These are phyloP conservation scores for Spodoptera frugiperda DNA, from an alignment of 1,140 invertebrate genomes.

Conservation along the genomic window DNA sequence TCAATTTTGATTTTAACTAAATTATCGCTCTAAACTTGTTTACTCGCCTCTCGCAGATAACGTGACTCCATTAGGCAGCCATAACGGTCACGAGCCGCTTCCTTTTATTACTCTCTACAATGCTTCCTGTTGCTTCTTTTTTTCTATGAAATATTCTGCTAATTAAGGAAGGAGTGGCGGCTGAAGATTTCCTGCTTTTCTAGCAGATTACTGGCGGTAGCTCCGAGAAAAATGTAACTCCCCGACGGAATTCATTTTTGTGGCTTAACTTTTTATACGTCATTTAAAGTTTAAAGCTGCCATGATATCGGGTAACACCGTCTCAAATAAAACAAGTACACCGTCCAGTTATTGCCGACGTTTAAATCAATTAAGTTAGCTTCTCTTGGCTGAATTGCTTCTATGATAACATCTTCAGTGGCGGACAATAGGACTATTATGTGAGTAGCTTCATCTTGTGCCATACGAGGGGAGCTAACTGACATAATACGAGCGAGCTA, in stretches of 20 bases:
- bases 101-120: slow-evolving; percentile 71
- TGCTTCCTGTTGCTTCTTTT: slow-evolving; percentile 77
- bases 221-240: slow-evolving; percentile 74
- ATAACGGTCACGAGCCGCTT: slow-evolving; percentile 69
- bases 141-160: slow-evolving; percentile 81
- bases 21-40: slow-evolving; percentile 61
- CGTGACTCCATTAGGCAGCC: slow-evolving; percentile 65
- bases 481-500: slow-evolving; percentile 64
- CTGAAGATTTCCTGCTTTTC: slow-evolving; percentile 80
- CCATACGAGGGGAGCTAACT: slow-evolving; percentile 56
- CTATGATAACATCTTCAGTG: slow-evolving; percentile 70
- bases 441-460: slow-evolving; percentile 66
- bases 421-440: slow-evolving; percentile 73
- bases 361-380: slow-evolving; percentile 72
- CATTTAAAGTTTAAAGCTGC: slow-evolving; percentile 60
- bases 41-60: slow-evolving; percentile 69
- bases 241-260: slow-evolving; percentile 65
- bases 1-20: slow-evolving; percentile 55
- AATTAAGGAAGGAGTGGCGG: slow-evolving; percentile 82
- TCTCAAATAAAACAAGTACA: slow-evolving; percentile 21
- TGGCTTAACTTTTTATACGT: slow-evolving; percentile 66
- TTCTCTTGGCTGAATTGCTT: slow-evolving; percentile 65
- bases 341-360: slow-evolving; percentile 54
- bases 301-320: slow-evolving; percentile 41
- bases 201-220: slow-evolving; percentile 74